Percentiles rank a stretch among this genome's conserved stretches.
Evolutionary conservation across 1,140 invertebrate species (phyloP).

Genomic region (Zophobas morio): DNA sequence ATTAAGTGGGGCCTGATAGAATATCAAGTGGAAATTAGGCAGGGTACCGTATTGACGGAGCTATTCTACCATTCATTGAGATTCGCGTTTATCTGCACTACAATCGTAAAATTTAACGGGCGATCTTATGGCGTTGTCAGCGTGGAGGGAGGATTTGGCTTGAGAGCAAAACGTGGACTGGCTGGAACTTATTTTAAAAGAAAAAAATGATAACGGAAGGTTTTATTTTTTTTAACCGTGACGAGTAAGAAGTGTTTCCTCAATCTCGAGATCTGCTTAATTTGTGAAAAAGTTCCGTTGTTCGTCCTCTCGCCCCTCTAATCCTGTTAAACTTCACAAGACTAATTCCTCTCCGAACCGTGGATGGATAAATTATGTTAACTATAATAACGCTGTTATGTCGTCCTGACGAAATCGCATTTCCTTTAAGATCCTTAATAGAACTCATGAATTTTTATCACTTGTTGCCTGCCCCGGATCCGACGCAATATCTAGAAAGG

Average conservation of each 20-base stretch:
- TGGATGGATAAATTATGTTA: conserved; percentile 36
- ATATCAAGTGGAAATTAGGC: conserved; percentile 41
- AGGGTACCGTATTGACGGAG: conserved; percentile 22
- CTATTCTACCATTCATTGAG: conserved; percentile 29
- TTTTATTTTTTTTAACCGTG: too few relatives aligned
- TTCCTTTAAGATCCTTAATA: conserved; percentile 44
- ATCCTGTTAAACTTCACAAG: conserved; percentile 29
- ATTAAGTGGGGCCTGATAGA: conserved; percentile 31
- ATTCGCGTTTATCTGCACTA: conserved; percentile 36
- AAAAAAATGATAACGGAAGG: too few relatives aligned
- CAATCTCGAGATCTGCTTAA: neutral
- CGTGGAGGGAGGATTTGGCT: conserved; percentile 8
- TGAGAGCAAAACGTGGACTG: neutral
- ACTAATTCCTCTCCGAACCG: conserved; percentile 27
- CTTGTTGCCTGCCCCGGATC: conserved; percentile 41
- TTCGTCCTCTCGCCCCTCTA: neutral
- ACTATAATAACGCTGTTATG: conserved; percentile 42
- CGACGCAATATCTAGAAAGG: conserved; percentile 18
- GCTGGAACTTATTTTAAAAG: too few relatives aligned
- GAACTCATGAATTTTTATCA: conserved; percentile 50
- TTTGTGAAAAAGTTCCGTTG: neutral
- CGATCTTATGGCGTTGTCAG: conserved; percentile 21
- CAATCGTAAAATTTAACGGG: conserved; percentile 41
- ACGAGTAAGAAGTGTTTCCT: too few relatives aligned
- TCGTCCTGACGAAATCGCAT: conserved; percentile 36